Conservation (phyloP, 1,140 invertebrate genomes). For the Bombus consobrinus region DNA sequence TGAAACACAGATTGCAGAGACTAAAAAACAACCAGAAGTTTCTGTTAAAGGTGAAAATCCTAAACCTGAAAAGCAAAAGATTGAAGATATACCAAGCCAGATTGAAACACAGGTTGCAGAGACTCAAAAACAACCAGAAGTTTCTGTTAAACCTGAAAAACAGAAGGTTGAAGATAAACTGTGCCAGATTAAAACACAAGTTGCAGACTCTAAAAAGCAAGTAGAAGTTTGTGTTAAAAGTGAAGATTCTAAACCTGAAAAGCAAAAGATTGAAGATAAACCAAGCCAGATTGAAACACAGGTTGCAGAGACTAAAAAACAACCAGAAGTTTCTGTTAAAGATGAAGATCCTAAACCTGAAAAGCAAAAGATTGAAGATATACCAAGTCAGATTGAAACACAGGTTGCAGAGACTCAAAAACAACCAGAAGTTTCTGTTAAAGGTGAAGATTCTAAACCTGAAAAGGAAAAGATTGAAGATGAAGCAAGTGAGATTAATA, state of each 20-base stretch:
- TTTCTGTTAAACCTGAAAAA: too few relatives aligned
- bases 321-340: not conserved
- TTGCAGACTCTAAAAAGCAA: fast-evolving
- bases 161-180: too few relatives aligned
- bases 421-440: not conserved
- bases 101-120: too few relatives aligned
- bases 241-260: too few relatives aligned
- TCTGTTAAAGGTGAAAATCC: too few relatives aligned
- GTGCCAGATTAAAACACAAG: fast-evolving
- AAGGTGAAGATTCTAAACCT: not conserved
- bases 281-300: too few relatives aligned
- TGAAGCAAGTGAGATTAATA: not conserved
- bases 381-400: too few relatives aligned
- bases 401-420: not conserved
- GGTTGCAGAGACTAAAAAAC: fast-evolving
- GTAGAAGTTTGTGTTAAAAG: too few relatives aligned
- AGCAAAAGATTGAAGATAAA: too few relatives aligned
- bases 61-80: too few relatives aligned
- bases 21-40: not conserved
- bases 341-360: conserved; percentile 7
- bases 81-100: too few relatives aligned
- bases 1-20: fast-evolving
- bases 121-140: too few relatives aligned
- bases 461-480: not conserved
- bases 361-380: not conserved